Evolutionary conservation across 2,113 vertebrate species (phyloP).

Genomic region (Odobenus rosmarus): DNA sequence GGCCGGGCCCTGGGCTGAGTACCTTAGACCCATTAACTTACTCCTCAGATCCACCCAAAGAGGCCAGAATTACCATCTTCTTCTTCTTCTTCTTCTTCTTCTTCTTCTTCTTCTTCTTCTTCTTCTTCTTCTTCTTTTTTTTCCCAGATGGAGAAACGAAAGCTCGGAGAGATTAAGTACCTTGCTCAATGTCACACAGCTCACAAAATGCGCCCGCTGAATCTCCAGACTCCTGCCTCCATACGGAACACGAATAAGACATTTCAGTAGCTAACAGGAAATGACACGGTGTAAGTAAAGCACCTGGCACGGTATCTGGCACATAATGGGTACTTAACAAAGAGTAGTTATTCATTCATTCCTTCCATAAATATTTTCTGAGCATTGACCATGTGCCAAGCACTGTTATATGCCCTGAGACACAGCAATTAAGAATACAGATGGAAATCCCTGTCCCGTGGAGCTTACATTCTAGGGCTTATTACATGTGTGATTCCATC

Average conservation of each 20-base stretch:
- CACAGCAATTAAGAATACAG: not conserved
- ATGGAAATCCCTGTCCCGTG: not conserved
- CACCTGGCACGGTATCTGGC: not conserved
- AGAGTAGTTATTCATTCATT: not conserved
- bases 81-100: no score
- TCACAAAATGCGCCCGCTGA: not conserved
- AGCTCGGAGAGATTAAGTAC: not conserved
- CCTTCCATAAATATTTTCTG: not conserved
- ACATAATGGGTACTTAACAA: not conserved
- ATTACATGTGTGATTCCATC: not conserved
- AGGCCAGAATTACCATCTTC: not conserved
- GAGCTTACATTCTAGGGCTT: not conserved
- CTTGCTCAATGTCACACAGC: not conserved
- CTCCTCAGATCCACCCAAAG: not conserved
- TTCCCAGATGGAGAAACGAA: not conserved
- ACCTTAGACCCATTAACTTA: not conserved
- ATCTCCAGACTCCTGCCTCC: not conserved
- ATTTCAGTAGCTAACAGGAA: not conserved
- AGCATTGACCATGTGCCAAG: not conserved
- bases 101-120: no score
- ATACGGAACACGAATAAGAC: not conserved
- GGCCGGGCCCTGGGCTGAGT: not conserved
- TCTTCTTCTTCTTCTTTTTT: not conserved
- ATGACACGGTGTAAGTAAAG: not conserved
- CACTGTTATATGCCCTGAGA: not conserved